These are phyloP conservation scores for Antitype chi DNA, from an alignment of 2,888 invertebrate species.

Conservation along the genomic window DNA sequence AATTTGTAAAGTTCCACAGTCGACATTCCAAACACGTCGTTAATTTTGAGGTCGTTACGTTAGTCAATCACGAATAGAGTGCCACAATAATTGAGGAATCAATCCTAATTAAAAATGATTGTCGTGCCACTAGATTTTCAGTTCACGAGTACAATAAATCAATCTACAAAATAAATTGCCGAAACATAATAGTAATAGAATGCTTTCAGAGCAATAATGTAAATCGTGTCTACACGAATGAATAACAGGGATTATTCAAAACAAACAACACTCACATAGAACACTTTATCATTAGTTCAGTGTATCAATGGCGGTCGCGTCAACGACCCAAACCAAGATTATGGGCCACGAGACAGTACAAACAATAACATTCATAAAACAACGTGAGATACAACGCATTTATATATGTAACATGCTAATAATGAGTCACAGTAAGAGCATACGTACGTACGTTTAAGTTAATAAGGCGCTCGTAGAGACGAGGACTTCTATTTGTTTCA, in stretches of 20 bases:
- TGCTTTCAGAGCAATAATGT: slow-evolving; percentile 32
- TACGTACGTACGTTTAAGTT: slow-evolving; percentile 73
- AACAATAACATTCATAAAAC: slow-evolving; percentile 58
- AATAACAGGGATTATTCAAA: slow-evolving; percentile 46
- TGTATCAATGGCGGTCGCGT: slow-evolving; percentile 48
- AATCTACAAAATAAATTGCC: slow-evolving; percentile 37
- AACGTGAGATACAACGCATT: slow-evolving; percentile 24
- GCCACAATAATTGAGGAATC: slow-evolving; percentile 49
- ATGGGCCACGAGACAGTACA: slow-evolving; percentile 53
- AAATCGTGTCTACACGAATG: slow-evolving; percentile 37
- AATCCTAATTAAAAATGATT: slow-evolving; percentile 47
- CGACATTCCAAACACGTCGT: slow-evolving; percentile 60
- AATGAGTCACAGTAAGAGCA: slow-evolving; percentile 66
- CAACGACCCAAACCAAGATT: slow-evolving; percentile 63
- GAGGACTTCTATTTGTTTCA: slow-evolving; percentile 83
- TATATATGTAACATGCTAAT: slow-evolving; percentile 64
- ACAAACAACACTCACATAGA: slow-evolving; percentile 48
- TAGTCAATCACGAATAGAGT: slow-evolving; percentile 45
- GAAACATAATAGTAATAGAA: slow-evolving; percentile 31
- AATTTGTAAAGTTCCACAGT: slow-evolving; percentile 57
- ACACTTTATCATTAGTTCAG: slow-evolving; percentile 50
- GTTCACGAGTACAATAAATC: slow-evolving; percentile 40
- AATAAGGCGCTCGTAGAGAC: slow-evolving; percentile 74
- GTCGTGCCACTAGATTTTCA: slow-evolving; percentile 1
- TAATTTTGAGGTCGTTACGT: slow-evolving; percentile 63